A percentile compares a stretch with the other conserved stretches of the same genome.
These are phyloP conservation scores for Ichneumon xanthorius DNA, from an alignment of 2,888 invertebrate genomes.

Conservation along the genomic window DNA sequence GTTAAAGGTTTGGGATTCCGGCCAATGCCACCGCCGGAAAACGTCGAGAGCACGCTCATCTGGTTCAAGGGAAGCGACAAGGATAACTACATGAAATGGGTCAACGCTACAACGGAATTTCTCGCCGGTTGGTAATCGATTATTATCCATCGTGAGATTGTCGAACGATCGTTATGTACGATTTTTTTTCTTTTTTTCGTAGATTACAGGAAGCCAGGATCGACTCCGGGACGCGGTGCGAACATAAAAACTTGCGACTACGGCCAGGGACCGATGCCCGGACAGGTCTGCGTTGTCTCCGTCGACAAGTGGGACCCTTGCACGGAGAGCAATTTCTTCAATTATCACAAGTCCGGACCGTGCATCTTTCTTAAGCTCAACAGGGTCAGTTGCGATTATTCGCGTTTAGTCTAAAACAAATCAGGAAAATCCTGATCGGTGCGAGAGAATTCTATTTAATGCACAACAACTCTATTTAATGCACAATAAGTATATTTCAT, in stretches of 20 bases:
- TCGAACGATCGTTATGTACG: background rate
- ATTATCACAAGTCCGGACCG: conserved; percentile 96
- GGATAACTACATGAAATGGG: conserved; percentile 92
- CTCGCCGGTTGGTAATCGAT: conserved; percentile 89
- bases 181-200: background rate
- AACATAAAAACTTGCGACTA: conserved; percentile 92
- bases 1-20: conserved; percentile 92
- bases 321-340: conserved; percentile 93
- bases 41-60: conserved; percentile 97
- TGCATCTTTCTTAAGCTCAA: conserved; percentile 98
- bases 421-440: background rate
- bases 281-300: conserved; percentile 95
- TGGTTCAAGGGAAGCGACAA: conserved; percentile 95
- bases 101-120: conserved; percentile 90
- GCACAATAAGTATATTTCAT: too few relatives aligned
- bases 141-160: background rate
- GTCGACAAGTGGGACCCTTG: conserved; percentile 93
- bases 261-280: conserved; percentile 89
- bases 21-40: conserved; percentile 94
- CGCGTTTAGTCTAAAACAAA: background rate
- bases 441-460: too few relatives aligned
- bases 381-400: conserved; percentile 86
- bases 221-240: conserved; percentile 90
- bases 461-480: too few relatives aligned
- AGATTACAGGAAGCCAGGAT: conserved; percentile 91